phyloP scores from a whole-genome alignment of 92 coral and sea anemone species.

The Pocillopora meandrina region DNA sequence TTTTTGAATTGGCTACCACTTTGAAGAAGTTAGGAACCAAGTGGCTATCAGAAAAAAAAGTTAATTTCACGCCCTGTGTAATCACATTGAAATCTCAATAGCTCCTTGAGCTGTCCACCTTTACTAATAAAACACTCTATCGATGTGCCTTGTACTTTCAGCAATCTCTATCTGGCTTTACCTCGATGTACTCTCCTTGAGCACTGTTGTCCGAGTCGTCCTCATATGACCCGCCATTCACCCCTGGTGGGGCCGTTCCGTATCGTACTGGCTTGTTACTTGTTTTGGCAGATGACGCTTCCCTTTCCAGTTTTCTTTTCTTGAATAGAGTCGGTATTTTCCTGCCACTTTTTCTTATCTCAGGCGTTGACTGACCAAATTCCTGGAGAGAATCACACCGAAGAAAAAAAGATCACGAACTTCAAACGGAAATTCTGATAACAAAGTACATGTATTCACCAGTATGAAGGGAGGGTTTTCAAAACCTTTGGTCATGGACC shows the following conservation, averaged over 20 bases:
- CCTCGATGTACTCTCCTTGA: conserved; percentile 77
- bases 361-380: conserved; percentile 77
- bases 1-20: too few species aligned
- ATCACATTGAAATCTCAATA: too few species aligned
- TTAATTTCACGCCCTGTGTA: too few species aligned
- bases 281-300: not conserved
- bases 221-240: conserved; percentile 23
- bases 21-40: too few species aligned
- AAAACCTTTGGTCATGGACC: too few species aligned
- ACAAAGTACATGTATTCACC: too few species aligned
- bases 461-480: too few species aligned
- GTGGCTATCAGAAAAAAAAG: too few species aligned
- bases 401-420: too few species aligned
- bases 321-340: conserved; percentile 49
- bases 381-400: conserved; percentile 49
- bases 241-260: not conserved
- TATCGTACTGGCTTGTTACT: not conserved
- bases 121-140: too few species aligned
- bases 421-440: too few species aligned
- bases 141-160: too few species aligned
- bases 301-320: conserved; percentile 43
- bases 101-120: not conserved
- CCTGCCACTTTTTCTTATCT: conserved; percentile 64
- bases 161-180: not conserved
- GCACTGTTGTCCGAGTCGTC: conserved; percentile 49